These are phyloP conservation scores for Lordiphosa mommai DNA, from an alignment of 1,140 invertebrate genomes.

Conservation along the genomic window DNA sequence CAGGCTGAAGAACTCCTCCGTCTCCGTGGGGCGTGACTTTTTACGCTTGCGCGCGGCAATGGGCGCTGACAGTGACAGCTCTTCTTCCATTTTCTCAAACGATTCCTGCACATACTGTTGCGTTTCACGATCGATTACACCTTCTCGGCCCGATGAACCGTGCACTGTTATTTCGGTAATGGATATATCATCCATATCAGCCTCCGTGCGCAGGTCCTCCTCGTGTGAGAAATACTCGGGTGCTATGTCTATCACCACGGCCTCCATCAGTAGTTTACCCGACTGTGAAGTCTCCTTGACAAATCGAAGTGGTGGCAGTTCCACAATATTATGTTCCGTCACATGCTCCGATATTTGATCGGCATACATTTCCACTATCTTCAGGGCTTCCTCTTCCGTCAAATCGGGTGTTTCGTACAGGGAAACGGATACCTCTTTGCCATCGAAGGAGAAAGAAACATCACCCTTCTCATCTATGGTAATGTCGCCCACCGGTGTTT, in stretches of 20 bases:
- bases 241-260: slow-evolving; percentile 93
- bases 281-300: slow-evolving; percentile 93
- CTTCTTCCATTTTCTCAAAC: slow-evolving; percentile 73
- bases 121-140: slow-evolving; percentile 77
- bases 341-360: slow-evolving; percentile 94
- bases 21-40: slow-evolving; percentile 67
- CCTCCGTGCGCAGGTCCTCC: slow-evolving; percentile 90
- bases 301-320: slow-evolving; percentile 92
- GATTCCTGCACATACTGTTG: slow-evolving; percentile 67
- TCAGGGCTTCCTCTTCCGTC: slow-evolving; percentile 93
- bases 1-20: slow-evolving; percentile 82
- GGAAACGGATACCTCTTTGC: slow-evolving; percentile 94
- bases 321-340: slow-evolving; percentile 91
- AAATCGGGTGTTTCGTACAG: slow-evolving; percentile 95
- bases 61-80: slow-evolving; percentile 56
- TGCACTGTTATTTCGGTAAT: slow-evolving; percentile 83
- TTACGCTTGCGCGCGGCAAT: slow-evolving; percentile 56
- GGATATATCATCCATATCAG: slow-evolving; percentile 91
- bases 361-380: slow-evolving; percentile 96
- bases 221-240: slow-evolving; percentile 89
- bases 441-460: slow-evolving; percentile 93
- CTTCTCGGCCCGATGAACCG: slow-evolving; percentile 78
- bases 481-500: slow-evolving; percentile 88
- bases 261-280: slow-evolving; percentile 93
- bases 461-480: slow-evolving; percentile 90